phyloP scores from a whole-genome alignment of 2,113 vertebrate species.

The Terrapene triunguis region DNA sequence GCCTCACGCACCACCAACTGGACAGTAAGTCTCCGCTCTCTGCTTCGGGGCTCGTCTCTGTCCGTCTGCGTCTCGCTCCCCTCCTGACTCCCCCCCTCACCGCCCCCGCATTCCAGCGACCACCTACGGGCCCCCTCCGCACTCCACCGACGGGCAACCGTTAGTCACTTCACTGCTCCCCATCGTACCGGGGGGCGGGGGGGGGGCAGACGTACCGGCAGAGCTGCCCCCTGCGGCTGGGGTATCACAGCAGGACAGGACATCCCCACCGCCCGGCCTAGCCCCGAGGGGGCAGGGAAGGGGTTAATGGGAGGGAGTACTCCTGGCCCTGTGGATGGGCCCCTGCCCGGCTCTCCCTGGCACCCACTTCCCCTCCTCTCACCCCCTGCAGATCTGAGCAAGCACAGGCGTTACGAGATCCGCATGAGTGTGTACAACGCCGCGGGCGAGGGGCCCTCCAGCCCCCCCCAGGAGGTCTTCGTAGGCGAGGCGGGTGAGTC shows the following conservation, averaged over 20 bases:
- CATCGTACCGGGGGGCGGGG: background rate
- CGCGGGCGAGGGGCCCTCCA: slow-evolving; percentile 91
- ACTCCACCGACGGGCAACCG: no score
- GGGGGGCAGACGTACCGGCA: no score
- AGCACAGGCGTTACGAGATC: slow-evolving; percentile 96
- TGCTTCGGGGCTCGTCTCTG: background rate
- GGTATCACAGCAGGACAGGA: background rate
- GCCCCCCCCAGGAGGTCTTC: slow-evolving; percentile 94
- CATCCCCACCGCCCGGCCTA: no score
- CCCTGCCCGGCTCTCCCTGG: background rate
- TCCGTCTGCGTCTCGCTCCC: background rate
- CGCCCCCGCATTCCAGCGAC: no score
- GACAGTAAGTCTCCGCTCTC: slow-evolving; percentile 87
- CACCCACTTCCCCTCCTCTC: background rate
- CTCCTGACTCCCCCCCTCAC: background rate
- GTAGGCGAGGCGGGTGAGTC: slow-evolving; percentile 95
- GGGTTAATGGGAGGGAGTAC: no score
- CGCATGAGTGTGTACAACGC: slow-evolving; percentile 95
- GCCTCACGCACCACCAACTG: slow-evolving; percentile 91
- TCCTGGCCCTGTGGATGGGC: rapidly evolving
- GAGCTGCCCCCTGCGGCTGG: background rate
- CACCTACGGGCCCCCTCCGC: background rate
- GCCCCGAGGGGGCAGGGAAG: background rate
- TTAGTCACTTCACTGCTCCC: background rate
- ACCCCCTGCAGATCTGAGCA: slow-evolving; percentile 86